Base-by-base conservation (phyloP, 2,888 invertebrate species). In the Ypsolopha sequella region DNA sequence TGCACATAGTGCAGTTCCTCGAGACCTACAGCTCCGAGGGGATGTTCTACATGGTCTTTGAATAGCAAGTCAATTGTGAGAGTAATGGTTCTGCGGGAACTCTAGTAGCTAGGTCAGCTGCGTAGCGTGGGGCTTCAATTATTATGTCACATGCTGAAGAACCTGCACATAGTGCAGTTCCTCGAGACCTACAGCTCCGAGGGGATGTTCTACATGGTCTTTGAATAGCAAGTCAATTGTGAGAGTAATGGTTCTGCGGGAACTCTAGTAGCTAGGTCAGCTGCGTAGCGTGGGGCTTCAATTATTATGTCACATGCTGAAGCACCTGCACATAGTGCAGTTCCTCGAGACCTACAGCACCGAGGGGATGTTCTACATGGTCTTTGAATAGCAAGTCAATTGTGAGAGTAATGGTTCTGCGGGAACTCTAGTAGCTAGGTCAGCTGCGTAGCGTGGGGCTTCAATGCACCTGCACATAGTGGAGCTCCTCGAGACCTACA, bases 31-130 rank as follows among this genome's bases (percentile, higher is more conserved):
- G 24, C 24, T 24, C 4, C 6, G 98, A 98, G 81, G 98, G 98
- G 65, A 97, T 98, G 95, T 91, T 99, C 24, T 99, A 98, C 80
- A 98, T 99, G 98, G 98, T 99, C 58, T 99, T 98, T 85, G 98
- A 98, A 91, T 97, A 95, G 98, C 98, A 89, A 95, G 97, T 95
- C 7, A 10, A 52, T 24, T 24, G 24, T 24, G 4, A 24, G 24
- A 24, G 24, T 4, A 24, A 4, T 24, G 4, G 24, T n/a, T n/a
- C n/a, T n/a, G n/a, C n/a, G n/a, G n/a, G n/a, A n/a, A n/a, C n/a
- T n/a, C n/a, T n/a, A n/a, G n/a, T n/a, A n/a, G n/a, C n/a, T n/a
- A n/a, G n/a, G n/a, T n/a, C n/a, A n/a, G n/a, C n/a, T n/a, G n/a
- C n/a, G n/a, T n/a, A 24, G 24, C 24, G 24, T 24, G 24, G 4